Conservation (phyloP, 2,797 vertebrate species). For the Pantherophis vulpinus region DNA sequence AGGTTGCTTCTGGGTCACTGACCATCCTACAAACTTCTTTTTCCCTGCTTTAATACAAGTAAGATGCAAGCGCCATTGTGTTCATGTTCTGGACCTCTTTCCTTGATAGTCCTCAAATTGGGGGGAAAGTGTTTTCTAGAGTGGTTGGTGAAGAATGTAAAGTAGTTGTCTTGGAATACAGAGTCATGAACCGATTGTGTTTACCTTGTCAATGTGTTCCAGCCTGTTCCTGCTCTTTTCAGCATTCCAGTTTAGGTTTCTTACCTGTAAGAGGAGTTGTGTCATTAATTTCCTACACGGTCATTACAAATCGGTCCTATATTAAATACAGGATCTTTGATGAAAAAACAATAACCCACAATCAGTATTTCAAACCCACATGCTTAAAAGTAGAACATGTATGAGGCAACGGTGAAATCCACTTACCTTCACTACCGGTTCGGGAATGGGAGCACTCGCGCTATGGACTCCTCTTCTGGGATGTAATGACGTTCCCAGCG, state of each 20-base stretch:
- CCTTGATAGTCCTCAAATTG: background rate
- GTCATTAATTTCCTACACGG: background rate
- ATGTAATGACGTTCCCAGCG: no score
- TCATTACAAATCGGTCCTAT: background rate
- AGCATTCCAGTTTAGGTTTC: background rate
- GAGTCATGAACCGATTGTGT: background rate
- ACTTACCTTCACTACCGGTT: no score
- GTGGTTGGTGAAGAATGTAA: background rate
- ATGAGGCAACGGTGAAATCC: no score
- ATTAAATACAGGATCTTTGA: background rate
- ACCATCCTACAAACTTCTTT: conserved; percentile 16
- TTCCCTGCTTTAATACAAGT: background rate
- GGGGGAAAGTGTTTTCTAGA: background rate
- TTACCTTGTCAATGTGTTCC: background rate
- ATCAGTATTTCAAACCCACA: background rate
- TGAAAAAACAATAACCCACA: background rate
- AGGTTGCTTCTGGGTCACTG: background rate
- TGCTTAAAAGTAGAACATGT: background rate
- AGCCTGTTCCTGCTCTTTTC: background rate
- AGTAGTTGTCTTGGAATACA: background rate
- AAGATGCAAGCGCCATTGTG: background rate
- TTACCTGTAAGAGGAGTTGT: background rate
- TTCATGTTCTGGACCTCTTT: background rate
- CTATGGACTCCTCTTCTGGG: no score
- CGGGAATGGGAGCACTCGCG: no score